Evolutionary conservation across 1,140 invertebrate species (phyloP).

Genomic region (Anastrepha obliqua): DNA sequence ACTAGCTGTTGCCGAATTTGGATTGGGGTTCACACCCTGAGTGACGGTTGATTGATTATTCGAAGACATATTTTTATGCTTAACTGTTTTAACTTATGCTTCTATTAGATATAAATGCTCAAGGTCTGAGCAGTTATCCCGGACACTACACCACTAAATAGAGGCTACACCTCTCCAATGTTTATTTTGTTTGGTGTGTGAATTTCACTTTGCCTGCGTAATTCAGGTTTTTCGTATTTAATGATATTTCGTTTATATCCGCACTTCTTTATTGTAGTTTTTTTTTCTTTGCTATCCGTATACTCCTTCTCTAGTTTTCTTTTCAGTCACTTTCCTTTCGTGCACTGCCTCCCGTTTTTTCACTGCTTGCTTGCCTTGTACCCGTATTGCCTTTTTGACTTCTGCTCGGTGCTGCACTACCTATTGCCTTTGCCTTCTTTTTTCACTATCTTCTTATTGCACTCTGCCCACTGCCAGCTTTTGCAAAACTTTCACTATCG

Average conservation of each 20-base stretch:
- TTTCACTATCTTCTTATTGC: conserved; percentile 45
- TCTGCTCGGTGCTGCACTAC: conserved; percentile 21
- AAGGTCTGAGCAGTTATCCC: conserved; percentile 1
- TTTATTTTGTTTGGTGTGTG: background rate
- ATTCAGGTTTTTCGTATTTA: conserved; percentile 40
- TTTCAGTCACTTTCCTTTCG: conserved; percentile 12
- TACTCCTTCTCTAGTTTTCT: conserved; percentile 22
- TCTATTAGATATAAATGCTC: conserved; percentile 9
- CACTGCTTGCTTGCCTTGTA: conserved; percentile 39
- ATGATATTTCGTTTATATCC: conserved; percentile 11
- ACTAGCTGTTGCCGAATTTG: conserved; percentile 48
- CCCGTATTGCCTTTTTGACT: conserved; percentile 40
- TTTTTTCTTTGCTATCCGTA: conserved; percentile 18
- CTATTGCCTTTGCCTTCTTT: conserved; percentile 4
- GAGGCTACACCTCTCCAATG: background rate
- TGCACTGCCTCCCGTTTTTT: conserved; percentile 34
- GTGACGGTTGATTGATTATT: conserved; percentile 68
- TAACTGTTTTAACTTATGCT: conserved; percentile 27
- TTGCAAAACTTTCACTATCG: background rate
- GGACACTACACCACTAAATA: background rate
- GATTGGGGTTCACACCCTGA: conserved; percentile 46
- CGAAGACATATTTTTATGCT: conserved; percentile 68
- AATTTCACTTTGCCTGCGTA: conserved; percentile 37
- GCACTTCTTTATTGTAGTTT: conserved; percentile 32
- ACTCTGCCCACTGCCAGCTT: conserved; percentile 38